A percentile compares a stretch with the other conserved stretches of the same genome.
phyloP scores from a whole-genome alignment of 1,140 invertebrate genomes.

The Halictus rubicundus region DNA sequence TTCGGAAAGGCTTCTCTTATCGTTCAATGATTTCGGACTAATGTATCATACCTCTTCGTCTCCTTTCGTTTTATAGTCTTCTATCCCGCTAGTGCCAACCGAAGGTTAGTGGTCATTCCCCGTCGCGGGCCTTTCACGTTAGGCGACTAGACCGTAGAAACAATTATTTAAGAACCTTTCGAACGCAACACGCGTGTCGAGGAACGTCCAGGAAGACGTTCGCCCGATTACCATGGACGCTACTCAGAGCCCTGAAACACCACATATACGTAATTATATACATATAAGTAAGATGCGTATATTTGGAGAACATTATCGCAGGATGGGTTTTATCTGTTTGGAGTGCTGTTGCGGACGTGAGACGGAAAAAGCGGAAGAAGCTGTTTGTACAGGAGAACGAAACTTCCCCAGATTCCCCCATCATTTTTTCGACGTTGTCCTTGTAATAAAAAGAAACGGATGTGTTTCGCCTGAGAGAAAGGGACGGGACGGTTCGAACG shows the following conservation, averaged over 20 bases:
- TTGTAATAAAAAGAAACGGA: conserved; percentile 11
- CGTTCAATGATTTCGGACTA: not conserved
- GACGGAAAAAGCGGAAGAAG: not conserved
- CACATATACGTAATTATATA: conserved; percentile 41
- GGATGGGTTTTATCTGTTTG: not conserved
- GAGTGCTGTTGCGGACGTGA: not conserved
- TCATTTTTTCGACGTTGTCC: not conserved
- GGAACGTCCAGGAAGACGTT: conserved; percentile 28
- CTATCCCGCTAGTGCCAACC: conserved; percentile 3
- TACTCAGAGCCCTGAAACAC: conserved; percentile 1
- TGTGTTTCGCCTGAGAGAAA: not conserved
- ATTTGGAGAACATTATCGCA: not conserved
- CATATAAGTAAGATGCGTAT: conserved; percentile 7
- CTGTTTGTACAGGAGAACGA: conserved; percentile 7
- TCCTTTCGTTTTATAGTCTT: not conserved
- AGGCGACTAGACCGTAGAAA: conserved; percentile 1
- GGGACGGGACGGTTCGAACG: conserved; percentile 24
- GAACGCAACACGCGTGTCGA: not conserved
- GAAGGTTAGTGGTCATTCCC: conserved; percentile 10
- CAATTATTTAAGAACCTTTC: conserved; percentile 27
- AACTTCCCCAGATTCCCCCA: not conserved
- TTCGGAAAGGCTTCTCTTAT: not conserved
- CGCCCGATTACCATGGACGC: conserved; percentile 6
- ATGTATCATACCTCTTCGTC: not conserved
- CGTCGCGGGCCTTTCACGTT: not conserved